A percentile compares a stretch with the other conserved stretches of the same genome.
Conservation (phyloP, 2,113 vertebrate genomes). For the Sander vitreus region DNA sequence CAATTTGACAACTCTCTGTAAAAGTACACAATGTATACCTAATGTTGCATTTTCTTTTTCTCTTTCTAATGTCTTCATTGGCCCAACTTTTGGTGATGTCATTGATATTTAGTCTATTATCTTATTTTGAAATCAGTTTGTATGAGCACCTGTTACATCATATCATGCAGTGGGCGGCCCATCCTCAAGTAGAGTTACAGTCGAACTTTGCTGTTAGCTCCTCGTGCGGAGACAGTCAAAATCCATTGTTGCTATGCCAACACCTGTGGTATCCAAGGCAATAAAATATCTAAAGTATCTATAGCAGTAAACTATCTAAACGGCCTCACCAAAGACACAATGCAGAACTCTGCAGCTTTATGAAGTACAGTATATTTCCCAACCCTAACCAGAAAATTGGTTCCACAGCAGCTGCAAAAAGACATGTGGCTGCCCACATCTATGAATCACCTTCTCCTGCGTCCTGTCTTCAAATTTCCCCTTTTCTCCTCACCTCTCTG, state of each 20-base stretch:
- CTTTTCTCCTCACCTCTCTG: constrained; percentile 29
- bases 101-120: not conserved
- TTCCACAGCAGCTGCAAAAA: constrained; percentile 68
- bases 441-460: constrained; percentile 69
- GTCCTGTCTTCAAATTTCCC: constrained; percentile 43
- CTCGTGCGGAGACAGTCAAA: constrained; percentile 38
- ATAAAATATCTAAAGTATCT: constrained; percentile 70
- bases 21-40: not conserved
- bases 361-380: constrained; percentile 66
- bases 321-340: constrained; percentile 67
- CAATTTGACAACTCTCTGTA: not conserved
- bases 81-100: not conserved
- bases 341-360: constrained; percentile 67
- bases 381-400: constrained; percentile 61
- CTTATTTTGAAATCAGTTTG: not conserved
- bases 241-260: constrained; percentile 74
- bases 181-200: constrained; percentile 17
- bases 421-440: constrained; percentile 60
- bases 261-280: constrained; percentile 63
- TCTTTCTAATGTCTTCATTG: not conserved
- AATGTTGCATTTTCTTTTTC: not conserved
- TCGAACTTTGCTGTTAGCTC: constrained; percentile 23
- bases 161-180: not conserved
- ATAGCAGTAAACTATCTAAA: constrained; percentile 59
- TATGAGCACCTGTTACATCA: constrained; percentile 23